These are phyloP conservation scores for Helicolenus hilgendorfi DNA, from an alignment of 2,797 vertebrate genomes.

Conservation along the genomic window DNA sequence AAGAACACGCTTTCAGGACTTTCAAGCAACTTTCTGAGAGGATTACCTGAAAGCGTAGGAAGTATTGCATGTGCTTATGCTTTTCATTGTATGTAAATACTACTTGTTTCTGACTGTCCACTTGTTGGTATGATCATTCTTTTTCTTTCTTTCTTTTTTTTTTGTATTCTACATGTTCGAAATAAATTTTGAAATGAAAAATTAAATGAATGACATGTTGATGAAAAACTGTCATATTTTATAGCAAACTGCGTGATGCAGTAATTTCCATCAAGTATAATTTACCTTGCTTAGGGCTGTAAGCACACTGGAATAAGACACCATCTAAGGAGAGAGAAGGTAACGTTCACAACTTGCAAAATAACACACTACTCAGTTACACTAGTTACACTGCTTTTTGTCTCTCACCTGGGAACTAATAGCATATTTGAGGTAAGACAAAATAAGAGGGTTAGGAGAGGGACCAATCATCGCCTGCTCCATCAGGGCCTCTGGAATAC, in stretches of 20 bases:
- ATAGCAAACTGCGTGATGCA: not conserved
- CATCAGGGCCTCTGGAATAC: constrained; percentile 94
- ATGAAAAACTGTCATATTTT: not conserved
- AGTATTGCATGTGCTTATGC: too few relatives aligned
- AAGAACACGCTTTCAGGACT: not conserved
- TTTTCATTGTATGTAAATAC: too few relatives aligned
- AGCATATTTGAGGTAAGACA: constrained; percentile 98
- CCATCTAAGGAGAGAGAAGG: constrained; percentile 91
- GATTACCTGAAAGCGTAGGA: not conserved
- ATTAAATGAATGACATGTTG: not conserved
- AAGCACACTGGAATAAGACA: constrained; percentile 97
- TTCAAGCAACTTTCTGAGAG: not conserved
- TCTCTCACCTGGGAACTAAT: constrained; percentile 96
- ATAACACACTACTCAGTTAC: not conserved
- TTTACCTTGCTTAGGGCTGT: constrained; percentile 96
- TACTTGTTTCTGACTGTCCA: too few relatives aligned
- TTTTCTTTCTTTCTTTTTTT: too few relatives aligned
- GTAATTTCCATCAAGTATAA: not conserved
- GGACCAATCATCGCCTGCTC: constrained; percentile 99
- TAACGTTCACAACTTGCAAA: not conserved
- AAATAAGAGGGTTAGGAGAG: constrained; percentile 96
- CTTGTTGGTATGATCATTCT: too few relatives aligned
- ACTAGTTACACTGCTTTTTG: not conserved
- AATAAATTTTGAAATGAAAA: too few relatives aligned
- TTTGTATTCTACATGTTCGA: too few relatives aligned